Evolutionary conservation across 2,888 invertebrate species (phyloP).

Genomic region (Epirrhoe tristata): DNA sequence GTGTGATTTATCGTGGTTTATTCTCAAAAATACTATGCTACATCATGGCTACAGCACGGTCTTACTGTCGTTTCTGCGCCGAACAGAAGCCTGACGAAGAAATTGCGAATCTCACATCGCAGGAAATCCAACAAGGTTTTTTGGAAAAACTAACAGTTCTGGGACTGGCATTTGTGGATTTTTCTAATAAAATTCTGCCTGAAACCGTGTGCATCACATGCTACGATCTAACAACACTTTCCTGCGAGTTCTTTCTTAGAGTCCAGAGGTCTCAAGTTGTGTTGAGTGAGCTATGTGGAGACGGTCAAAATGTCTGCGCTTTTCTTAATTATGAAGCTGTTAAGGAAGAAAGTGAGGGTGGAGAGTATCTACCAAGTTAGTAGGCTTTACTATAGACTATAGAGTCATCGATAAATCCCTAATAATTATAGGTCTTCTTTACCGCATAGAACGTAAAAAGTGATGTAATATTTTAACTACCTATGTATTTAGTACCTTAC

Average conservation of each 20-base stretch:
- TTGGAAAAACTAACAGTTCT: conserved; percentile 21
- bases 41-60: conserved; percentile 6
- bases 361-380: conserved; percentile 12
- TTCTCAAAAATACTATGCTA: not conserved
- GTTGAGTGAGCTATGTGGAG: conserved; percentile 11
- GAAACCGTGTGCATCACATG: conserved; percentile 24
- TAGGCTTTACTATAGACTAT: not conserved
- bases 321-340: conserved; percentile 1
- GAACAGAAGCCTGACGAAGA: conserved; percentile 18
- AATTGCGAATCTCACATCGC: conserved; percentile 3
- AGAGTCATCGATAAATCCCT: no score
- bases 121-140: not conserved
- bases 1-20: not conserved
- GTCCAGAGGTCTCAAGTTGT: conserved; percentile 24
- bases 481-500: no score
- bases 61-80: conserved; percentile 30
- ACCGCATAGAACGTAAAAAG: no score
- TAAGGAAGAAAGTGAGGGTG: conserved; percentile 13
- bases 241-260: conserved; percentile 22
- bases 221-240: conserved; percentile 9
- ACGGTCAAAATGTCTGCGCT: not conserved
- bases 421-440: no score
- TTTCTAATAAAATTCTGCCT: conserved; percentile 27
- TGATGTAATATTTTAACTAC: no score
- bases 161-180: conserved; percentile 26